phyloP scores from a whole-genome alignment of 2,888 invertebrate genomes.

The Endomychus coccineus region DNA sequence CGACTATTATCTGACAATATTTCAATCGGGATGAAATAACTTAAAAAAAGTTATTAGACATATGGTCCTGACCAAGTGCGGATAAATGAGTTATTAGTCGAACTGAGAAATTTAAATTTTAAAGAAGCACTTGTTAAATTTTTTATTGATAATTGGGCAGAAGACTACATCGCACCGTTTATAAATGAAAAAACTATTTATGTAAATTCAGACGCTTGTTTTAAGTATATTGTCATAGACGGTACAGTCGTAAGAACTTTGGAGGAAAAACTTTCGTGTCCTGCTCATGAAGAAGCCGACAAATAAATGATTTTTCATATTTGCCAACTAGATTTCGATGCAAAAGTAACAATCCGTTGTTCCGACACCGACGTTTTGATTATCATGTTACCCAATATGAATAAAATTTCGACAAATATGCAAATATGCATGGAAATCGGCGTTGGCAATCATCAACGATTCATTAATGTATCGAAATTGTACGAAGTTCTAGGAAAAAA shows the following conservation, averaged over 20 bases:
- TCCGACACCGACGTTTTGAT: slow-evolving; percentile 26
- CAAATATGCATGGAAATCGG: background rate
- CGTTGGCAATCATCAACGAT: slow-evolving; percentile 4
- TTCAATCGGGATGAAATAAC: no score
- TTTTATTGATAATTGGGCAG: no score
- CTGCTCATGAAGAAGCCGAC: slow-evolving; percentile 2
- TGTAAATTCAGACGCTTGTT: no score
- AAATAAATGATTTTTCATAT: slow-evolving; percentile 2
- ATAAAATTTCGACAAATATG: slow-evolving; percentile 4
- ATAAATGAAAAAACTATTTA: no score
- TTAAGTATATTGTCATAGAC: no score
- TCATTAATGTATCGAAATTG: slow-evolving; percentile 23
- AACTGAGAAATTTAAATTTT: no score
- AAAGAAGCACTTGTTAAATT: no score
- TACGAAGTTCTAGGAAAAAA: slow-evolving; percentile 22
- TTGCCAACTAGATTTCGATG: slow-evolving; percentile 8
- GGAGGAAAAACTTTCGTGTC: background rate
- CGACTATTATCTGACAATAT: no score
- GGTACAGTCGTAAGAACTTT: background rate
- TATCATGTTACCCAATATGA: slow-evolving; percentile 23
- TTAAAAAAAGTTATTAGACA: no score
- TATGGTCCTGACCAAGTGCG: no score
- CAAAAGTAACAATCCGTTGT: slow-evolving; percentile 18
- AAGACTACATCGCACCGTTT: no score
- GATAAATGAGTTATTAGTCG: no score